Percentiles rank a stretch among this genome's conserved stretches.
These are phyloP conservation scores for Sus scrofa DNA, from an alignment of 2,113 vertebrate genomes.

Conservation along the genomic window T2T-Sscrofa CM000816.6:55917501-55918000, in stretches of 20 bases:
- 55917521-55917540: conserved; percentile 35
- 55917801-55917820: not conserved
- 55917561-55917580: conserved; percentile 50
- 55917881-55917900: not conserved
- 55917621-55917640: conserved; percentile 27
- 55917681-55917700: not conserved
- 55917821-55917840: not conserved
- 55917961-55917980: conserved; percentile 1
- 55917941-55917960: not conserved
- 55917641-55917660: conserved; percentile 17
- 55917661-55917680: not conserved
- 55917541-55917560: conserved; percentile 9
- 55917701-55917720: conserved; percentile 42
- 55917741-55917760: not conserved
- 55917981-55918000: conserved; percentile 10
- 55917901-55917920: not conserved
- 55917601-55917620: conserved; percentile 64
- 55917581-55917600: conserved; percentile 38
- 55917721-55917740: not conserved
- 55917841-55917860: not conserved
- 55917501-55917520: conserved; percentile 57
- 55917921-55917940: not conserved
- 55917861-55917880: not conserved
- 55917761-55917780: not conserved
- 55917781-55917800: not conserved